Evolutionary conservation across 2,113 vertebrate genomes (phyloP), one percentile per base, ranked within the genome.

Genomic region (Perca flavescens): DNA sequence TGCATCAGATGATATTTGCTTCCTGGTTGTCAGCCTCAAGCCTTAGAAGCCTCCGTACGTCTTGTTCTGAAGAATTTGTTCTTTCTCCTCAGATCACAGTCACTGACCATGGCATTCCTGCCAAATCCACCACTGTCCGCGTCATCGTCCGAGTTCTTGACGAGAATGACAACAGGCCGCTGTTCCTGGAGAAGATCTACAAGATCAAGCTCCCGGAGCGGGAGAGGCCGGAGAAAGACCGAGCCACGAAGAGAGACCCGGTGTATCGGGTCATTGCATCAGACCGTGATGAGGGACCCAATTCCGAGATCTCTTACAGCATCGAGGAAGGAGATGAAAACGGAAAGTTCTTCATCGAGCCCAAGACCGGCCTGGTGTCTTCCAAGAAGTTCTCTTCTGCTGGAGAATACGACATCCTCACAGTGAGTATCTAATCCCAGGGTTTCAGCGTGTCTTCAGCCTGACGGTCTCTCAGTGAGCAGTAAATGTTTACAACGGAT

Each of bases 121-220:
- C 96, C 49, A 97, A 94, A 71, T 97, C 97, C 73, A 96, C 97
- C 36, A 82, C 95, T 1, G 95, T 97, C 21, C 95, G 98, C 8
- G 96, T 99, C 73, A 97, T 99, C 3, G 97, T 99, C 80, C 96
- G 96, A 88, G 97, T 99, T 63, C 95, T 99, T 1, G 98, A 99
- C 78, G 98, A 99, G 92, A 99, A 99, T 46, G 98, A 99, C 94
- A 98, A 98, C 92, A 95, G 96, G 31, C 98, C 98, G 2, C 86
- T 97, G 82, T 99, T 99, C 92, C 89, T 98, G 86, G 98, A 99
- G 87, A 99, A 99, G 90, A 97, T 98, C 93, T 99, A 99, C 89
- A 97, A 98, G 93, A 98, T 99, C 89, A 95, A 89, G 15, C 96
- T 99, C n/a, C 97, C 98, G 0, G 97, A 99, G 89, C 95, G 97